Base-by-base conservation (phyloP, 1,140 invertebrate species). In the Bicyclus anynana region DNA sequence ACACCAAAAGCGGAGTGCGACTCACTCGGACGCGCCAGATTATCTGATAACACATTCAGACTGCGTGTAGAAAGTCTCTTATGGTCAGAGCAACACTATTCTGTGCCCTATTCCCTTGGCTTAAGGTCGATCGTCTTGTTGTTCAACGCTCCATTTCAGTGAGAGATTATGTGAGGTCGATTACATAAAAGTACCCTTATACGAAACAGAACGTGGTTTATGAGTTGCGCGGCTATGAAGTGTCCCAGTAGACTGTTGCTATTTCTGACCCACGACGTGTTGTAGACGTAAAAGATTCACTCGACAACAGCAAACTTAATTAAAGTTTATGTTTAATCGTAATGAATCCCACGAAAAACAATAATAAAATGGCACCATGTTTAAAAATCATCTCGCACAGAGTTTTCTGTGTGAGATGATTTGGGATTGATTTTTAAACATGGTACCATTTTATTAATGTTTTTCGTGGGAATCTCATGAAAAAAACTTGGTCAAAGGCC, bases 31-130 rank as follows among this genome's bases (percentile, higher is more conserved):
- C 38, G 56, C 51, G 37, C 33, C 59, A 68, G 70, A 70, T 70
- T 65, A 72, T 62, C 69, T 53, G 65, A 71, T 70, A 72, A 59
- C 49, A 56, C 56, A 62, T 74, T 65, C 72, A 67, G 67, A 54
- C 47, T 64, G 56, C 67, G 72, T 60, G 58, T 70, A 70, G 69
- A 75, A 72, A 75, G 72, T 61, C 40, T 54, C 21, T 17, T 12
- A 29, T 35, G 16, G n/a, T 37, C 21, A 38, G 33, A 40, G 13
- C 5, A 27, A 35, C 48, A 35, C 44, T 53, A 52, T 47, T 58
- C 33, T 53, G n/a, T 27, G 57, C 59, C 57, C 33, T 65, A 52
- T 54, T 3, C 26, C 27, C 10, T 37, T 5, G 55, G 13, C 20
- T 37, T 62, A 57, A 59, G 29, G 16, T 20, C 1, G 5, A 37